Evolutionary conservation across 2,113 vertebrate species (phyloP).

Genomic region (Prunella fulvescens): DNA sequence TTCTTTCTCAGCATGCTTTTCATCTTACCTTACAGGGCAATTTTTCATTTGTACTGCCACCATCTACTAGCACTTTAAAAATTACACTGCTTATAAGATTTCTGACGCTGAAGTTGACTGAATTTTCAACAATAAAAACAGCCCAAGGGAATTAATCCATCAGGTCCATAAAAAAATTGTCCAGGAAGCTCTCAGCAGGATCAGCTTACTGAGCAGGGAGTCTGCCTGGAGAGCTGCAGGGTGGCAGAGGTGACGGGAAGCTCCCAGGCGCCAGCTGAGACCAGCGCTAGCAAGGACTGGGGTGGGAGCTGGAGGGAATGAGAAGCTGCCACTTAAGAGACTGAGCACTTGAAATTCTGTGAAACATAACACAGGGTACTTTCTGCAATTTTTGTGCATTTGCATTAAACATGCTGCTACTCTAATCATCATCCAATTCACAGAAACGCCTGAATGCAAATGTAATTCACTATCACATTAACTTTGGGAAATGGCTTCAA

Average conservation of each 20-base stretch:
- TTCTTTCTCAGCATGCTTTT: background rate
- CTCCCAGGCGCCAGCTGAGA: slow-evolving; percentile 26
- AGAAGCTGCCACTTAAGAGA: slow-evolving; percentile 31
- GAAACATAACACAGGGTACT: background rate
- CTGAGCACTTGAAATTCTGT: slow-evolving; percentile 11
- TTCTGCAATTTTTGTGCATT: slow-evolving; percentile 4
- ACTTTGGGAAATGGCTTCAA: background rate
- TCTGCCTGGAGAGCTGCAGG: background rate
- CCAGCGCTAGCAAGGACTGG: background rate
- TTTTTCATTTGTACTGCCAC: background rate
- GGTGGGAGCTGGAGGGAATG: slow-evolving; percentile 22
- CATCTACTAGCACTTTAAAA: background rate
- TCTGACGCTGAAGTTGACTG: background rate
- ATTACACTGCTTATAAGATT: background rate
- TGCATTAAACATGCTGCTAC: background rate
- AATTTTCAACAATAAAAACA: slow-evolving; percentile 24
- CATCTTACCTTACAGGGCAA: background rate
- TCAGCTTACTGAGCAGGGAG: background rate
- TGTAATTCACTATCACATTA: background rate
- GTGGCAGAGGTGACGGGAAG: background rate
- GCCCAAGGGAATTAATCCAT: background rate
- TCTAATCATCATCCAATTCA: slow-evolving; percentile 19
- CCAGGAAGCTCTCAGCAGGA: background rate
- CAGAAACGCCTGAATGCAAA: slow-evolving; percentile 15
- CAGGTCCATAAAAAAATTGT: background rate